Conservation (phyloP, 1,140 invertebrate species). For the Dolichoris vasculosae region DNA sequence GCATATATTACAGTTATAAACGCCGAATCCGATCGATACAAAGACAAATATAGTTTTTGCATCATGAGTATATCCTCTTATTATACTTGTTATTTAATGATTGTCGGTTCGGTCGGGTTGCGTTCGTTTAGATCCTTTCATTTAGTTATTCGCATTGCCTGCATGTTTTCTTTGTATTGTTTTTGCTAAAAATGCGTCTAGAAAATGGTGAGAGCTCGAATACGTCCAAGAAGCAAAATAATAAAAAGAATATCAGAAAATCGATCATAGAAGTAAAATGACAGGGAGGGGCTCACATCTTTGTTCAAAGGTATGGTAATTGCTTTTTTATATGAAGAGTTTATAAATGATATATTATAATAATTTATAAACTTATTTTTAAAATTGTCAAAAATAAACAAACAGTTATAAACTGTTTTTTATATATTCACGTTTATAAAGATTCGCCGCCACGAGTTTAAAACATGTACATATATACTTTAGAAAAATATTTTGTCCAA, state of each 20-base stretch:
- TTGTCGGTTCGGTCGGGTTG: neutral
- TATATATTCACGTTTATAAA: neutral
- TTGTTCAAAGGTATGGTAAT: conserved; percentile 8
- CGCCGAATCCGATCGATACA: neutral
- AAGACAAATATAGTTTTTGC: neutral
- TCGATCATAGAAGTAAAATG: conserved; percentile 10
- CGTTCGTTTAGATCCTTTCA: neutral
- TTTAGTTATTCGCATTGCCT: neutral
- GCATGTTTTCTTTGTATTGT: neutral
- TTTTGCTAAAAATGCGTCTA: neutral
- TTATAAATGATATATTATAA: neutral
- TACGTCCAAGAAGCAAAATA: conserved; percentile 13
- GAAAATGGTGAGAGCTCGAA: conserved; percentile 9
- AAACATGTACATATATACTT: neutral
- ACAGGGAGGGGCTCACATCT: conserved; percentile 12
- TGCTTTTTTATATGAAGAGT: neutral
- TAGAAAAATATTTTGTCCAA: neutral
- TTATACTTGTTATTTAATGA: neutral
- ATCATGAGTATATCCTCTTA: neutral
- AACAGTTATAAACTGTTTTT: neutral
- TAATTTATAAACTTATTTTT: no score
- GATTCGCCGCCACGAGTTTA: neutral
- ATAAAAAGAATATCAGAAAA: neutral
- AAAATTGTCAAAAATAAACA: neutral
- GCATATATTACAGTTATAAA: no score